These are phyloP conservation scores for Anastrepha ludens DNA, from an alignment of 1,140 invertebrate species.

Conservation along the genomic window DNA sequence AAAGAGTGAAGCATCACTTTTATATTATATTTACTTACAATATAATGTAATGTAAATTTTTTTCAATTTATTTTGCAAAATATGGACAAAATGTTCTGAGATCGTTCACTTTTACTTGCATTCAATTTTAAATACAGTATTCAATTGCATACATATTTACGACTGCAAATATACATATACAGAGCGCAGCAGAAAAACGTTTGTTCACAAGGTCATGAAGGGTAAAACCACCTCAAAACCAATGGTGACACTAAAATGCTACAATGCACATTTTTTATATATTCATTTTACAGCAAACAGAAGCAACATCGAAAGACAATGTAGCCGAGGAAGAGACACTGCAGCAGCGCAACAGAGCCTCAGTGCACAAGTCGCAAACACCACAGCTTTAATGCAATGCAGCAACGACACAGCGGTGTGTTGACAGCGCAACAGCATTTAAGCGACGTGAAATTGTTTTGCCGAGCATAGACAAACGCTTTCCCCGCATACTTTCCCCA, in stretches of 20 bases:
- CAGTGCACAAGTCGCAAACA: not conserved
- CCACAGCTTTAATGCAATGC: not conserved
- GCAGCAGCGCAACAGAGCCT: not conserved
- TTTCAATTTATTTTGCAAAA: too few species aligned
- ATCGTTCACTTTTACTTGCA: too few species aligned
- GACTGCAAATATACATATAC: not conserved
- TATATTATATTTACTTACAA: too few species aligned
- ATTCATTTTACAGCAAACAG: slow-evolving; percentile 4
- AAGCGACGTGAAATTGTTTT: slow-evolving; percentile 1
- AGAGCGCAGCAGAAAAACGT: not conserved
- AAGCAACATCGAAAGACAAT: not conserved
- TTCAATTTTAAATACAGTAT: too few species aligned
- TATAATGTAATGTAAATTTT: too few species aligned
- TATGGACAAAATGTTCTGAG: too few species aligned
- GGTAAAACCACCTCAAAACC: slow-evolving; percentile 5
- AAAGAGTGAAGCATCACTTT: too few species aligned
- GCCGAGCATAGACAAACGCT: not conserved
- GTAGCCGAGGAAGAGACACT: not conserved
- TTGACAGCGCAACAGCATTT: not conserved
- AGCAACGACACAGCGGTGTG: not conserved
- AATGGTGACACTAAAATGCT: slow-evolving; percentile 28
- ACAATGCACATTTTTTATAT: not conserved
- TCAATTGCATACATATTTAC: too few species aligned
- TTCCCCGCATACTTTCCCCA: too few species aligned
- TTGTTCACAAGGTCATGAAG: slow-evolving; percentile 38